phyloP scores from a whole-genome alignment of 2,888 invertebrate genomes.

The Tenthredo notha region DNA sequence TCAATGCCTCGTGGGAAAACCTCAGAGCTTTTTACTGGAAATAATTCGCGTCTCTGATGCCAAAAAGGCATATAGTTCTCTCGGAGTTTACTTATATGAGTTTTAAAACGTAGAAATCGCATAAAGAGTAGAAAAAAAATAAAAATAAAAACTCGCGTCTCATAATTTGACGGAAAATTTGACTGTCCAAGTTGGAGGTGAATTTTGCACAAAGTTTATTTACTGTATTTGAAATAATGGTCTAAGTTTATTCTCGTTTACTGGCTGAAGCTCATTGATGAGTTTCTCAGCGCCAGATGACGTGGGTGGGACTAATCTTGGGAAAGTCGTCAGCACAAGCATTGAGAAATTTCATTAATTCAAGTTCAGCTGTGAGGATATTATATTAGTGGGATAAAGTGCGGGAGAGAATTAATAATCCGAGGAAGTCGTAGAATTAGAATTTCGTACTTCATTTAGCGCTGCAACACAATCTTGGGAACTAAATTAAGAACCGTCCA shows the following conservation, averaged over 20 bases:
- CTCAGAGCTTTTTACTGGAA: neutral
- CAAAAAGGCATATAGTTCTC: too few species aligned
- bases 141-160: too few species aligned
- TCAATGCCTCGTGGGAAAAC: neutral
- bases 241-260: neutral
- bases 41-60: neutral
- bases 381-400: neutral
- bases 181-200: neutral
- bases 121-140: too few species aligned
- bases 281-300: neutral
- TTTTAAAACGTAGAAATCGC: too few species aligned
- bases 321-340: neutral
- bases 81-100: too few species aligned
- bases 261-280: neutral
- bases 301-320: neutral
- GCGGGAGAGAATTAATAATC: constrained; percentile 20
- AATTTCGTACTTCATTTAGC: constrained; percentile 26
- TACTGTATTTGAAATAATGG: neutral
- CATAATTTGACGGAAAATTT: neutral
- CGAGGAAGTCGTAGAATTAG: constrained; percentile 15
- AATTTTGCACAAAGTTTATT: neutral
- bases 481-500: constrained; percentile 7
- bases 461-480: neutral
- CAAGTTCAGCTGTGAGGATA: constrained; percentile 3
- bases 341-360: constrained; percentile 34